Conservation (phyloP, 2,113 vertebrate species). For the Sorex fumeus region DNA sequence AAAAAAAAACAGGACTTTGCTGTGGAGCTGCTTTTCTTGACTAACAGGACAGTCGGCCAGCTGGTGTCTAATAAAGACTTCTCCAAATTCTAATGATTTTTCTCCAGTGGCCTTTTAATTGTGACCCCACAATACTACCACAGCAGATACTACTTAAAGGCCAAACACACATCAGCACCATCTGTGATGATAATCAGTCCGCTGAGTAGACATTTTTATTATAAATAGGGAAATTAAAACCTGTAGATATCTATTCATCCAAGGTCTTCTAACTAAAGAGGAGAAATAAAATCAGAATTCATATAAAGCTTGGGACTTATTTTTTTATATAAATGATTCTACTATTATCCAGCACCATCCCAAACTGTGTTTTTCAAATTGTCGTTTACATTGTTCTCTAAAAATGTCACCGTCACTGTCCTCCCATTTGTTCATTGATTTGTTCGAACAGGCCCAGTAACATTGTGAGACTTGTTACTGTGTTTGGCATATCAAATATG, state of each 20-base stretch:
- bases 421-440: too few species aligned
- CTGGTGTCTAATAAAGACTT: too few species aligned
- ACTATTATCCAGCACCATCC: background rate
- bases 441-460: too few species aligned
- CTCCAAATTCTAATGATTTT: too few species aligned
- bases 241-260: background rate
- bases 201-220: constrained; percentile 5
- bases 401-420: too few species aligned
- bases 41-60: too few species aligned
- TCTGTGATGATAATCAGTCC: background rate
- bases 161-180: background rate
- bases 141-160: background rate
- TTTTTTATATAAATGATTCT: background rate
- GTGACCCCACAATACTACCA: too few species aligned
- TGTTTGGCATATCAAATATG: too few species aligned
- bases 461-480: too few species aligned
- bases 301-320: background rate
- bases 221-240: background rate
- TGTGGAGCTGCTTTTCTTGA: too few species aligned
- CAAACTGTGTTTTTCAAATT: background rate
- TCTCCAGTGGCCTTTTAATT: too few species aligned
- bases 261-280: background rate
- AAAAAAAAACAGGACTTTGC: too few species aligned
- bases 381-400: constrained; percentile 1
- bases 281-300: constrained; percentile 28